Base-by-base conservation (phyloP, 2,113 vertebrate genomes). In the Oxygymnocypris stewartii region DNA sequence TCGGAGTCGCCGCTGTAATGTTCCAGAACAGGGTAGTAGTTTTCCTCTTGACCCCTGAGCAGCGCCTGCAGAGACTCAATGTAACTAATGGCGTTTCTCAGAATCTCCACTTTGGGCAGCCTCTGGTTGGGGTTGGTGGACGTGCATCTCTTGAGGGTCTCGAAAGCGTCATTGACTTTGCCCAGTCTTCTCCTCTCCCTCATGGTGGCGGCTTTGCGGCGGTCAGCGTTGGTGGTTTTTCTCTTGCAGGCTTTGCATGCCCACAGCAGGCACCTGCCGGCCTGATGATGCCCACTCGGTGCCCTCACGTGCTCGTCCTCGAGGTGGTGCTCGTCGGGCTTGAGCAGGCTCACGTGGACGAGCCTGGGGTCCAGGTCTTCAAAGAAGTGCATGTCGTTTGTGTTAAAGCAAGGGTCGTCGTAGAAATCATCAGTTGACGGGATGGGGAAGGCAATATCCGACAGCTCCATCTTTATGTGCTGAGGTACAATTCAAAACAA, bases 171-270 rank as follows among this genome's bases (percentile, higher is more conserved):
- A 23, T 99, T 99, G 86, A 99, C 97, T 91, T 99, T 99, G 93
- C 97, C 95, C 83, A 99, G 96, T 57, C 98, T 95, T 90, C 98
- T 94, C 84, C 98, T 93, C 91, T 99, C 98, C 8, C 98, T 94
- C 97, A 99, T 96, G 73, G 98, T 99, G 87, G 98, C 98, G 0
- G 98, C 98, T 91, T 98, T 99, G 31, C 97, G 94, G 87, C 98
- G 94, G 95, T 99, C 98, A 0, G 97, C 96, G 10, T 97, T 98
- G 84, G 97, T 99, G 83, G 98, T 99, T 94, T 99, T 99, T 87
- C 98, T 92, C 91, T 99, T 99, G 94, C 98, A 99, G 37, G 98
- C 97, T 91, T 99, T 99, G 94, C 98, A 99, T 10, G 97, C 98
- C 98, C 98, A 99, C 0, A 99, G 95, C 14, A 99, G 95, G 90